Evolutionary conservation across 2,113 vertebrate genomes (phyloP), one percentile per base, ranked within the genome.

Genomic region (Mohoua ochrocephala): DNA sequence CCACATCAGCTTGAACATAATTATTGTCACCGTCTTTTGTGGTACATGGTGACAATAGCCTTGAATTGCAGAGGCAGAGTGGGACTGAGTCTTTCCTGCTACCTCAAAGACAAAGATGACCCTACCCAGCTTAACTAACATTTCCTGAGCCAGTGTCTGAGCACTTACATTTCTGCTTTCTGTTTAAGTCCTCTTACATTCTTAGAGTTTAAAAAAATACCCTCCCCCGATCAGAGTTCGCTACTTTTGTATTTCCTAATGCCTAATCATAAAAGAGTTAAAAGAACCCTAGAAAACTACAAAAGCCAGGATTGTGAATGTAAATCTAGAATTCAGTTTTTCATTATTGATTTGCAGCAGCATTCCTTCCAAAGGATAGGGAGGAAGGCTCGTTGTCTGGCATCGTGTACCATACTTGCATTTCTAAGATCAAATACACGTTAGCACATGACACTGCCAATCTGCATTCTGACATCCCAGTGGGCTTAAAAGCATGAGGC

Each of bases 11-110:
- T 17, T 23, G 14, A 64, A 37, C n/a, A 1, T 35, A 41, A 41
- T 76, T 79, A 49, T 82, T 89, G 21, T 84, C 41, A 10, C 24
- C 35, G 35, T 54, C 4, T 80, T 76, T 77, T 52, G 31, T 65
- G 57, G 44, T 33, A 17, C 7, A 2, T 56, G 44, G 28, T 83
- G 75, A 57, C 42, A 15, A 15, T 27, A 69, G 20, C 41, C n/a
- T 81, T 50, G 35, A 42, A 23, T 45, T 79, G 57, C 42, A 61
- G 15, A 80, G 59, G 16, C 0, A 0, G 0, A 0, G 0, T 84
- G 39, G n/a, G 73, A 75, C 35, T 49, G 39, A 33, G 61, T 83
- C 26, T 87, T 87, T 84, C 10, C 49, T 93, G 39, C 49, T 31
- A 2, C 54, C 31, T 91, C 39, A 37, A 35, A 92, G 57, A 41